Conservation (phyloP, 2,113 vertebrate genomes). For the Haemorhous mexicanus region DNA sequence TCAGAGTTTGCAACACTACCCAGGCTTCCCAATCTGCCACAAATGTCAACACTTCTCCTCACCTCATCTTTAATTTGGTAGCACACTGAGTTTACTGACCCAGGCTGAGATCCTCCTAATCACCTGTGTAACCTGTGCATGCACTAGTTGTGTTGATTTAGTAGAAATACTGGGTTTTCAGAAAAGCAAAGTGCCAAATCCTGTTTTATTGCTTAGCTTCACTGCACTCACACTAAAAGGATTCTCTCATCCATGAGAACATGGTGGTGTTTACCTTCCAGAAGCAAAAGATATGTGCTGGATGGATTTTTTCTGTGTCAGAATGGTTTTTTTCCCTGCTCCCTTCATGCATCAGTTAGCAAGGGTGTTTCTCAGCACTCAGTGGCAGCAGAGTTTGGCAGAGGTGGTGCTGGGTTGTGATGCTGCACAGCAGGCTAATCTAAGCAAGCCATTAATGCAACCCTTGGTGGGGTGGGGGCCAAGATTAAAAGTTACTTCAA, state of each 20-base stretch:
- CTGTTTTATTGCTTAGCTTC: not conserved
- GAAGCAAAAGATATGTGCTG: not conserved
- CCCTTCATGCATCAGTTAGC: not conserved
- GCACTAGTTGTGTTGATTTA: not conserved
- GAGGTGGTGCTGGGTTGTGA: not conserved
- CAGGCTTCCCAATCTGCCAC: not conserved
- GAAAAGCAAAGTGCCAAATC: not conserved
- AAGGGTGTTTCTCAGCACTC: not conserved
- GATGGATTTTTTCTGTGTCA: not conserved
- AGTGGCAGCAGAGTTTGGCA: not conserved
- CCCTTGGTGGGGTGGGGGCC: not conserved
- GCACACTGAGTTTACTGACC: not conserved
- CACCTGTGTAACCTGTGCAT: not conserved
- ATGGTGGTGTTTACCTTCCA: not conserved
- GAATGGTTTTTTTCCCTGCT: not conserved
- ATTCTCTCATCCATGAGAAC: not conserved
- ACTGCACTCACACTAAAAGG: not conserved
- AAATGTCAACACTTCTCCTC: not conserved
- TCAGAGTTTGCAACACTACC: not conserved
- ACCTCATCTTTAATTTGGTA: not conserved
- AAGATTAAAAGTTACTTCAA: conserved; percentile 55
- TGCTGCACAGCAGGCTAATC: not conserved
- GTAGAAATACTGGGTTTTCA: not conserved
- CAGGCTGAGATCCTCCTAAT: not conserved
- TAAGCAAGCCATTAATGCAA: conserved; percentile 19